These are phyloP conservation scores for Oreortyx pictus DNA, from an alignment of 2,797 vertebrate genomes.

Conservation along the genomic window DNA sequence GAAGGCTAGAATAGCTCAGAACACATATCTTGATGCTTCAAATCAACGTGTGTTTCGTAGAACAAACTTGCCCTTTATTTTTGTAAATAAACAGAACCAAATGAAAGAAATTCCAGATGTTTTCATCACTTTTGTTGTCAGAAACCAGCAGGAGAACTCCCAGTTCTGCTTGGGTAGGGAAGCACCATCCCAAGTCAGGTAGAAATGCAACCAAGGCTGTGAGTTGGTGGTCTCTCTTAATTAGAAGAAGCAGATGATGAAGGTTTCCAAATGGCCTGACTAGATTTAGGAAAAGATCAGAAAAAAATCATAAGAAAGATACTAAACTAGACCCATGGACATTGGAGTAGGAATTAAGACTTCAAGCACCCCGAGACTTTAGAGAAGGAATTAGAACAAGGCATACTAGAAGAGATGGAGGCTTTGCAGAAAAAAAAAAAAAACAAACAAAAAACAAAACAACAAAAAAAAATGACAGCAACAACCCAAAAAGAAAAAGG, in stretches of 20 bases:
- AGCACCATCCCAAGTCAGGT: not conserved
- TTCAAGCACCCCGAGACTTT: not conserved
- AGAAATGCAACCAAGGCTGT: not conserved
- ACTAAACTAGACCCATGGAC: not conserved
- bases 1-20: not conserved
- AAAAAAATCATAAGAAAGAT: not conserved
- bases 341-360: not conserved
- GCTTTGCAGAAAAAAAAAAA: slow-evolving; percentile 1
- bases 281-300: not conserved
- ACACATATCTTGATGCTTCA: not conserved
- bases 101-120: not conserved
- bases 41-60: not conserved
- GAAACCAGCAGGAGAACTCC: not conserved
- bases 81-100: not conserved
- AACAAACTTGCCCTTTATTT: not conserved
- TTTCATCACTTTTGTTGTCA: not conserved
- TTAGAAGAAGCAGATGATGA: not conserved
- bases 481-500: not conserved
- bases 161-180: not conserved
- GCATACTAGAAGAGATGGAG: not conserved
- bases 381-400: slow-evolving; percentile 1
- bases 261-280: not conserved
- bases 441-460: no score
- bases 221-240: not conserved
- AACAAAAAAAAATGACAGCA: not conserved